phyloP scores from a whole-genome alignment of 2,797 vertebrate genomes.

The Periparus ater region DNA sequence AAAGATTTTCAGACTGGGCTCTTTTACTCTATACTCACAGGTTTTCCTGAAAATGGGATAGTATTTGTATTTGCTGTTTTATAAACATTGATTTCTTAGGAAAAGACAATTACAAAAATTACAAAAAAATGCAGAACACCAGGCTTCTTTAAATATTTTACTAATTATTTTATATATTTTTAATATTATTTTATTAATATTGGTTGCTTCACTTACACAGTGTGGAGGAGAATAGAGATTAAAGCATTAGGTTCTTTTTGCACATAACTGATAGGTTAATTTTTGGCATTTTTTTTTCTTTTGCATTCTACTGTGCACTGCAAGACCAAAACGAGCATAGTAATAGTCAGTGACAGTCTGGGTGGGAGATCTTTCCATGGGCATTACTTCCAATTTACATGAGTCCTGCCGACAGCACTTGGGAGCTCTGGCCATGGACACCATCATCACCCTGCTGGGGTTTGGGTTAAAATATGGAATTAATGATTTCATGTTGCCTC shows the following conservation, averaged over 20 bases:
- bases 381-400: accelerated
- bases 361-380: too few species aligned
- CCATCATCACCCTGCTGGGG: background rate
- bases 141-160: background rate
- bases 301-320: background rate
- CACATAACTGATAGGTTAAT: background rate
- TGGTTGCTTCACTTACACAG: background rate
- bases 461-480: background rate
- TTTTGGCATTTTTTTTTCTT: background rate
- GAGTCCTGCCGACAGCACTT: background rate
- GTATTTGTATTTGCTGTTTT: background rate
- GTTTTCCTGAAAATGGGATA: background rate
- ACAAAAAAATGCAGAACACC: background rate
- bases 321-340: background rate
- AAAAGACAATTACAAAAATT: background rate
- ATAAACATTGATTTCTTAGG: background rate
- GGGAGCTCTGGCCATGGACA: accelerated
- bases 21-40: background rate
- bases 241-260: background rate
- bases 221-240: background rate
- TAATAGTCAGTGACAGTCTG: background rate
- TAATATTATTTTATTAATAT: background rate
- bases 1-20: background rate
- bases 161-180: background rate
- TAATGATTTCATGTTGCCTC: background rate